These are phyloP conservation scores for Tympanoctomys barrerae DNA, from an alignment of 2,797 vertebrate genomes.

Conservation along the genomic window DNA sequence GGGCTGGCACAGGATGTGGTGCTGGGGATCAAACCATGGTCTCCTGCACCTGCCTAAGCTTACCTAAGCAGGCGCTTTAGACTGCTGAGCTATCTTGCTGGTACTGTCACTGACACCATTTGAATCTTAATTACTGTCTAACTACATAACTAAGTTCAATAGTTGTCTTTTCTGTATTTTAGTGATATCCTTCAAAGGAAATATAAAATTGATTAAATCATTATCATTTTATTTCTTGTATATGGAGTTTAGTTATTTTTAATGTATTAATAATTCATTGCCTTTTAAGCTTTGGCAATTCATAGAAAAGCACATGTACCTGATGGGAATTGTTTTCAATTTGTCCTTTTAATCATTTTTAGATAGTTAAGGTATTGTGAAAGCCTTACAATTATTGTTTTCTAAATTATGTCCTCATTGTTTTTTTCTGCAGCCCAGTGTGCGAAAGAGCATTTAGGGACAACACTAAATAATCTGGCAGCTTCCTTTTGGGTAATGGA, in stretches of 20 bases:
- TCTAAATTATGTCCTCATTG: conserved; percentile 46
- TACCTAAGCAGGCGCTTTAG: no score
- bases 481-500: not conserved
- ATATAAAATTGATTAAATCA: conserved; percentile 52
- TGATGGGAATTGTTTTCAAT: conserved; percentile 64
- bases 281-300: conserved; percentile 39
- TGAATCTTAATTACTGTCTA: not conserved
- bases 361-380: not conserved
- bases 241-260: conserved; percentile 72
- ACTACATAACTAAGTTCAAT: not conserved
- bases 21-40: no score
- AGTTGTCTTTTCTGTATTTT: not conserved
- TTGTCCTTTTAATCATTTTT: conserved; percentile 57
- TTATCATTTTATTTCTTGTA: conserved; percentile 35
- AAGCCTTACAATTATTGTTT: not conserved
- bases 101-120: not conserved
- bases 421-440: not conserved
- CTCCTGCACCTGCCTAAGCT: no score
- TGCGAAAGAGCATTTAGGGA: not conserved
- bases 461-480: not conserved
- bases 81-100: not conserved
- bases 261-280: conserved; percentile 27
- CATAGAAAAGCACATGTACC: conserved; percentile 11
- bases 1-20: no score
- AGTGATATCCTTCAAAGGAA: not conserved